Evolutionary conservation across 1,140 invertebrate genomes (phyloP).

Genomic region (Anagrus nilaparvatae): DNA sequence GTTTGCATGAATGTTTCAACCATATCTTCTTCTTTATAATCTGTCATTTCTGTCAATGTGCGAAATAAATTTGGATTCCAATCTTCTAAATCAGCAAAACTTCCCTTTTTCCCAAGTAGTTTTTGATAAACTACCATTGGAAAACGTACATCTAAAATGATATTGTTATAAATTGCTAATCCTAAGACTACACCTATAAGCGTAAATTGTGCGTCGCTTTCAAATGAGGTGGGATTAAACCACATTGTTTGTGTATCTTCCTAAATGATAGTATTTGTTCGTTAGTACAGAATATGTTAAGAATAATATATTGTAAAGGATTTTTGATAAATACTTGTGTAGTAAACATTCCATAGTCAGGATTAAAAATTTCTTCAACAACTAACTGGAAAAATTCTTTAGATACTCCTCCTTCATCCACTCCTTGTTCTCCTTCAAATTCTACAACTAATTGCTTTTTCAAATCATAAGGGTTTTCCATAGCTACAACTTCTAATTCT

Average conservation of each 20-base stretch:
- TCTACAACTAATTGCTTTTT: slow-evolving; percentile 93
- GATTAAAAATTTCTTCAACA: slow-evolving; percentile 91
- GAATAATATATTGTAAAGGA: slow-evolving; percentile 1
- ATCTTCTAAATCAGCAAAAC: slow-evolving; percentile 77
- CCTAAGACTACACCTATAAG: slow-evolving; percentile 88
- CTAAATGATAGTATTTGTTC: slow-evolving; percentile 17
- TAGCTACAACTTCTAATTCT: slow-evolving; percentile 82
- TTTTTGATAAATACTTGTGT: slow-evolving; percentile 31
- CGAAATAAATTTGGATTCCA: slow-evolving; percentile 75
- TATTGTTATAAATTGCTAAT: slow-evolving; percentile 91
- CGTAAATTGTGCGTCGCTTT: slow-evolving; percentile 87
- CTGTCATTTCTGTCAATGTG: slow-evolving; percentile 69
- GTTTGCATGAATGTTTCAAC: slow-evolving; percentile 83
- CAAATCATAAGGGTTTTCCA: slow-evolving; percentile 83
- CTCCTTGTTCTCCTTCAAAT: slow-evolving; percentile 91
- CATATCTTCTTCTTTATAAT: slow-evolving; percentile 72
- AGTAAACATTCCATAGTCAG: slow-evolving; percentile 82
- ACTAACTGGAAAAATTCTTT: slow-evolving; percentile 96
- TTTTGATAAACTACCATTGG: slow-evolving; percentile 93
- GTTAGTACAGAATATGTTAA: background rate
- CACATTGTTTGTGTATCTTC: slow-evolving; percentile 45
- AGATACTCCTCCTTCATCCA: slow-evolving; percentile 90
- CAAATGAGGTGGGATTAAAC: slow-evolving; percentile 90
- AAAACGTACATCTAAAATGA: slow-evolving; percentile 88
- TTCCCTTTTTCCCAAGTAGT: slow-evolving; percentile 78